Evolutionary conservation across 1,140 invertebrate genomes (phyloP).

Genomic region (Aplysia californica): DNA sequence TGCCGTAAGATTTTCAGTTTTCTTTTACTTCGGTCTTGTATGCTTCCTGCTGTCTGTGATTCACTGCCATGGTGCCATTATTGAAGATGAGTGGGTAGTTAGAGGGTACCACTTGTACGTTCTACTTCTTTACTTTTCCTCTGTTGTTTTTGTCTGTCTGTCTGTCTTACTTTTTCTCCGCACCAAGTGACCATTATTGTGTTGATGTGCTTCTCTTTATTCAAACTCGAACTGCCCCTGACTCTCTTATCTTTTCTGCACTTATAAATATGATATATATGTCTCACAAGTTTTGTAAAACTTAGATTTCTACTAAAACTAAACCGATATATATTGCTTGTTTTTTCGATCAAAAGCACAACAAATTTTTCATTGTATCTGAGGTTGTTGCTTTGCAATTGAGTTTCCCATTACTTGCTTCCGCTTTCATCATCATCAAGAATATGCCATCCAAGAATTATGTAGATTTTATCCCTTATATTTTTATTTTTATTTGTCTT

Average conservation of each 20-base stretch:
- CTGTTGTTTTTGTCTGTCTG: too few species aligned
- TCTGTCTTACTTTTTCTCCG: too few species aligned
- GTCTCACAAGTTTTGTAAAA: neutral
- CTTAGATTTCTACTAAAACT: neutral
- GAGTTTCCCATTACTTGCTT: too few species aligned
- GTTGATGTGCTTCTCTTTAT: too few species aligned
- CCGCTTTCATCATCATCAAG: neutral
- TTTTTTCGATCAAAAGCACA: neutral
- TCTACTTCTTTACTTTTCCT: neutral
- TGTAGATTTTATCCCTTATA: neutral
- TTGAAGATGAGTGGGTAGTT: neutral
- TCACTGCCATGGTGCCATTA: neutral
- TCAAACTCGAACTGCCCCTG: too few species aligned
- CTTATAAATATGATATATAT: neutral
- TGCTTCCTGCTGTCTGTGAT: neutral
- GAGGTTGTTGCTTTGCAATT: too few species aligned
- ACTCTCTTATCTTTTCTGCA: neutral
- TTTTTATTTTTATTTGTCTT: slow-evolving; percentile 11
- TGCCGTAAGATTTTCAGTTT: too few species aligned
- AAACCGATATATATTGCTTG: too few species aligned
- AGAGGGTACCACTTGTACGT: too few species aligned
- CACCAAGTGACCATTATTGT: too few species aligned
- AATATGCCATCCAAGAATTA: neutral
- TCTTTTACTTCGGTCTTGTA: too few species aligned
- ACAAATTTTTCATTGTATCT: neutral